These are phyloP conservation scores for Pseudomugil tenellus DNA, from an alignment of 2,797 vertebrate species.

Conservation along the genomic window DNA sequence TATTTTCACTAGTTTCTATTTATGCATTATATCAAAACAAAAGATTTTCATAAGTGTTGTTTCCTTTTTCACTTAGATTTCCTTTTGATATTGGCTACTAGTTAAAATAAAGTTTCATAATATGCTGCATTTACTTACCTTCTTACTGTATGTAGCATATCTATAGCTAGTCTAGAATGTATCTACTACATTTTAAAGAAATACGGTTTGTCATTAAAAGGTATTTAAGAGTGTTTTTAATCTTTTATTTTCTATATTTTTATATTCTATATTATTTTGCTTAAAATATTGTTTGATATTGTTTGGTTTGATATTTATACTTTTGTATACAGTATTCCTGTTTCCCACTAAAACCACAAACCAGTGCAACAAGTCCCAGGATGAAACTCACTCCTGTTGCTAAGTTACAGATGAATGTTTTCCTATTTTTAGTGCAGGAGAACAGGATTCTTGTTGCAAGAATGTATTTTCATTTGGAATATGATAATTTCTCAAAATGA, in stretches of 20 bases:
- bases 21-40: conserved; percentile 10
- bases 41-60: background rate
- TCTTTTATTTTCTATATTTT: background rate
- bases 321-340: conserved; percentile 39
- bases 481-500: conserved; percentile 81
- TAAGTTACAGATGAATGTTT: conserved; percentile 86
- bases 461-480: conserved; percentile 83
- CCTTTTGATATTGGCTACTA: background rate
- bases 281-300: conserved; percentile 20
- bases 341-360: conserved; percentile 71
- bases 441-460: conserved; percentile 79
- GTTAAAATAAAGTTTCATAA: conserved; percentile 1
- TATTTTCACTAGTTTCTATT: conserved; percentile 32
- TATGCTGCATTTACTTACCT: background rate
- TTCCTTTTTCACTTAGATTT: background rate
- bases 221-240: background rate
- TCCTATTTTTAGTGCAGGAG: conserved; percentile 86
- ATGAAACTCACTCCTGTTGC: conserved; percentile 85
- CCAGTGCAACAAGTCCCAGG: conserved; percentile 82
- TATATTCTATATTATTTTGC: conserved; percentile 11
- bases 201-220: background rate
- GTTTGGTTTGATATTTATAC: conserved; percentile 29
- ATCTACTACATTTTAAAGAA: background rate
- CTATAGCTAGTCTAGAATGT: background rate
- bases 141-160: background rate